Base-by-base conservation (phyloP, 2,797 vertebrate species). In the Chelidonichthys spinosus region DNA sequence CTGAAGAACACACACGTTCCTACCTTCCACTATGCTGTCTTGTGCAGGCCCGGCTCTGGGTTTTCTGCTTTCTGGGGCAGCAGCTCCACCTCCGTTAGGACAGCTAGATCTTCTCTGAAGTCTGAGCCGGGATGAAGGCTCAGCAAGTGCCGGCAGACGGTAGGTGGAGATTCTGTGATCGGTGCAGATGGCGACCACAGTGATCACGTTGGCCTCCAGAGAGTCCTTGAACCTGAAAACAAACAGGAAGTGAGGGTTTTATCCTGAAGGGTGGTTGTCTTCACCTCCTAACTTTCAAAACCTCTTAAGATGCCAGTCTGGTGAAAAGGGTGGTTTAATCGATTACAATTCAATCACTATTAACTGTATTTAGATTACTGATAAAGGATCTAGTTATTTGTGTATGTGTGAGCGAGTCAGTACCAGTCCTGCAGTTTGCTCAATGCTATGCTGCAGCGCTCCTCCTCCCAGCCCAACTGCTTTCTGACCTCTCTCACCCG, bases 381-480 rank as follows among this genome's bases (percentile, higher is more conserved):
- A 37, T 4, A 39, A 35, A 11, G 17, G 25, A 25, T 25, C 25
- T 25, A 25, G 25, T 25, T 25, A 25, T 25, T 32, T 72, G 43
- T 56, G 49, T 37, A 9, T 65, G 18, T 60, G 10, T 42, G 52
- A 65, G 35, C 39, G 5, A 4, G 11, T 69, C 33, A 49, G 64
- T 87, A 97, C 96, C 95, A 92, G 10, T 90, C 87, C 89, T 87
- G 94, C 37, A 98, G 79, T 77, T 98, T 99, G 77, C 81, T 90
- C 56, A 97, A 90, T 42, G 93, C 94, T 49, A 95, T 79, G 5
- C 70, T 76, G 71, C 92, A 68, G 75, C 90, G 95, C 89, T 98
- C 96, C 11, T 88, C 85, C 73, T 98, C 96, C 97, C 96, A 97
- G 61, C 89, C 93, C 87, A 97, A 82, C 79, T 97, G 94, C 63